These are phyloP conservation scores for Mugil cephalus DNA, from an alignment of 2,113 vertebrate species.

Conservation along the genomic window DNA sequence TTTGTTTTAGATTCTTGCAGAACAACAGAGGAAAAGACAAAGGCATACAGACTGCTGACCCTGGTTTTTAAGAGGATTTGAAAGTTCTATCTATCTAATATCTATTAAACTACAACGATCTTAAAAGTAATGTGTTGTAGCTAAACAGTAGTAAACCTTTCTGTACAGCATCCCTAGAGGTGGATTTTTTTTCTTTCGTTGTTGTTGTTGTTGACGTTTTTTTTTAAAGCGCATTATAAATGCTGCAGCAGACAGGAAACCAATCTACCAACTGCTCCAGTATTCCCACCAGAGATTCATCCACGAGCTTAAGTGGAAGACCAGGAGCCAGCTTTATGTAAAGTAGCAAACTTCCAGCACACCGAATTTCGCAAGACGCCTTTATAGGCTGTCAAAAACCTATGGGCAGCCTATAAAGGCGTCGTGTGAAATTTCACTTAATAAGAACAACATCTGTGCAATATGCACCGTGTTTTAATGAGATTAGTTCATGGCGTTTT, in stretches of 20 bases:
- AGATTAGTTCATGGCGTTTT: neutral
- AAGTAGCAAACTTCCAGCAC: neutral
- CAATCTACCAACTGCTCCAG: neutral
- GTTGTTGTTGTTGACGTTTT: too few species aligned
- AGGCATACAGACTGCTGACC: constrained; percentile 6
- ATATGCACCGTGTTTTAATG: neutral
- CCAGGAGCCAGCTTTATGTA: neutral
- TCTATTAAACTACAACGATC: neutral
- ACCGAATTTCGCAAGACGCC: too few species aligned
- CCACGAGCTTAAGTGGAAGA: neutral
- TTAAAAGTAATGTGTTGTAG: neutral
- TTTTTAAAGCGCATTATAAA: neutral
- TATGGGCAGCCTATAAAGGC: too few species aligned
- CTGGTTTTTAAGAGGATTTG: neutral
- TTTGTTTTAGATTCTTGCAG: constrained; percentile 1
- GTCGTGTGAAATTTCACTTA: neutral
- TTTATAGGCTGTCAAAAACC: too few species aligned
- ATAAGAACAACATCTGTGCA: neutral
- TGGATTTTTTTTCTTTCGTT: neutral
- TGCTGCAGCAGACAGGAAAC: neutral
- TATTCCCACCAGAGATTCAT: neutral
- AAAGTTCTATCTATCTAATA: constrained; percentile 11
- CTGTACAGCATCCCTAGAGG: neutral
- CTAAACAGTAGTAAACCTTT: neutral
- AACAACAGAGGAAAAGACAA: neutral